Conservation (phyloP, 2,113 vertebrate species). For the Eulemur rufifrons region DNA sequence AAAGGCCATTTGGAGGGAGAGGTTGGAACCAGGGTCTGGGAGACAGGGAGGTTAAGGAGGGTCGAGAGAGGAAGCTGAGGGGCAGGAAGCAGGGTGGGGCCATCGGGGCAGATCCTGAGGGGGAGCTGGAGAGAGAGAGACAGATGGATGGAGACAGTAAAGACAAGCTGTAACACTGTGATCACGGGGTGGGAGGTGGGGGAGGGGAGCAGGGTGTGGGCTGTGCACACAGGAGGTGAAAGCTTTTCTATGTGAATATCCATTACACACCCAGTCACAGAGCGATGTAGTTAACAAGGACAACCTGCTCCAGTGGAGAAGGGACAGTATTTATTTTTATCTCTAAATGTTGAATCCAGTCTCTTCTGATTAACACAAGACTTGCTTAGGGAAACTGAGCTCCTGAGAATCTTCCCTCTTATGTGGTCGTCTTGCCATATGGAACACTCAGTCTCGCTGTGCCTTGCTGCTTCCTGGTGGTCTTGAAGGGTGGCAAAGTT, state of each 20-base stretch:
- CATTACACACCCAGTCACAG: neutral
- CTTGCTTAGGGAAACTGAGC: neutral
- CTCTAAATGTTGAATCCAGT: neutral
- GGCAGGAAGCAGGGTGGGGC: rapidly evolving
- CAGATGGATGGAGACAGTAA: neutral
- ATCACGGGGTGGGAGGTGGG: neutral
- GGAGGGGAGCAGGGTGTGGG: too few relatives aligned
- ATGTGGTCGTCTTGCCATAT: rapidly evolving
- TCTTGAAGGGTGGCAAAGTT: neutral
- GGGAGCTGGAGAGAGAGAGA: neutral
- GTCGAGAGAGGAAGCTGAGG: neutral
- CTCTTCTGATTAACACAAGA: neutral
- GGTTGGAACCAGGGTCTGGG: neutral
- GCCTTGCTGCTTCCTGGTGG: rapidly evolving
- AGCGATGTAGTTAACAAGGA: neutral
- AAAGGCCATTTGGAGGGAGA: neutral
- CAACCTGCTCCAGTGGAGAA: neutral
- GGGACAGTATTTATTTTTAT: neutral
- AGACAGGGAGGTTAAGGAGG: neutral
- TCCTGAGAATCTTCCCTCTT: neutral
- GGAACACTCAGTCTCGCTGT: too few relatives aligned
- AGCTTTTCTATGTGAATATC: neutral
- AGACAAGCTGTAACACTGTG: neutral
- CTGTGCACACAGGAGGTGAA: neutral
- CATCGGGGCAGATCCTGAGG: neutral